phyloP scores from a whole-genome alignment of 2,888 invertebrate genomes.

The Oscheius sp. region DNA sequence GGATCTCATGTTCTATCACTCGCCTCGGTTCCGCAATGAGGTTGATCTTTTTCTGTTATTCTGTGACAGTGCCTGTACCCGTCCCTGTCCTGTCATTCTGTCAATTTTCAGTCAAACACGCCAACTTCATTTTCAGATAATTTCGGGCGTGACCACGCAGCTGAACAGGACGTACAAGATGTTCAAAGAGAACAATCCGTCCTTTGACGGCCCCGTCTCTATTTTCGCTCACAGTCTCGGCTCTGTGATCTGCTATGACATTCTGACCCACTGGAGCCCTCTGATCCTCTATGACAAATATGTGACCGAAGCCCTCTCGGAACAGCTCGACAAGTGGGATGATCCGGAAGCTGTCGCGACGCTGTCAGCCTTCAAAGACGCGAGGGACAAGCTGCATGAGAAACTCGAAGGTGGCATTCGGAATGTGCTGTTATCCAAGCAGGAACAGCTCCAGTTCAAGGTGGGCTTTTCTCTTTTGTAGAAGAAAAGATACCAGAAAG shows the following conservation, averaged over 20 bases:
- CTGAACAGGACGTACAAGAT: constrained; percentile 80
- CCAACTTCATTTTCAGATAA: constrained; percentile 75
- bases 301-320: constrained; percentile 70
- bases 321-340: constrained; percentile 49
- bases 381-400: constrained; percentile 45
- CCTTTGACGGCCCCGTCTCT: constrained; percentile 80
- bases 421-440: constrained; percentile 56
- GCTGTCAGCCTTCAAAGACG: constrained; percentile 33
- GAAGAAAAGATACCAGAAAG: not conserved
- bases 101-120: no score
- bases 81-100: no score
- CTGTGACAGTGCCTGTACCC: not conserved
- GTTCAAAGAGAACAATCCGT: constrained; percentile 81
- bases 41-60: constrained; percentile 72
- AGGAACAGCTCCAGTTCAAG: constrained; percentile 63
- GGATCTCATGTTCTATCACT: constrained; percentile 83
- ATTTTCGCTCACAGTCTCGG: constrained; percentile 82
- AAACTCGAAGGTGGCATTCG: constrained; percentile 62
- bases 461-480: constrained; percentile 1
- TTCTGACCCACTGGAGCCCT: constrained; percentile 79
- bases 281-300: constrained; percentile 76
- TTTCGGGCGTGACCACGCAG: constrained; percentile 79
- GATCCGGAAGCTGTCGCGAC: constrained; percentile 21
- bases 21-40: constrained; percentile 81
- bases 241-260: constrained; percentile 78